These are phyloP conservation scores for Agrochola macilenta DNA, from an alignment of 2,888 invertebrate species.

Conservation along the genomic window DNA sequence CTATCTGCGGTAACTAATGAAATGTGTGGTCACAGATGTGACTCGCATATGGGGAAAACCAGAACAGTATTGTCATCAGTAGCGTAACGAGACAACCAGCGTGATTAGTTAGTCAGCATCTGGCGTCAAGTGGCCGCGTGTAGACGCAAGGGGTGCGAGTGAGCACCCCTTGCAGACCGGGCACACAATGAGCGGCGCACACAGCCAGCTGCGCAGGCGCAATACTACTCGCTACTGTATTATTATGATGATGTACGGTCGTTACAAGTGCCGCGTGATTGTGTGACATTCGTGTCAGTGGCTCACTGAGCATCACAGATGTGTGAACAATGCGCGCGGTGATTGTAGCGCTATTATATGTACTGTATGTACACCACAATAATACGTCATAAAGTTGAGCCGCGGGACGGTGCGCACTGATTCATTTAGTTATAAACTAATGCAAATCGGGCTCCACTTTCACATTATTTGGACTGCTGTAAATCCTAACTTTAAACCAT, in stretches of 20 bases:
- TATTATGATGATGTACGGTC: constrained; percentile 15
- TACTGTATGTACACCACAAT: not conserved
- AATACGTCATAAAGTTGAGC: not conserved
- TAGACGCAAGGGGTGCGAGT: constrained; percentile 2
- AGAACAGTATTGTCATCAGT: not conserved
- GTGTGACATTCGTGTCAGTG: constrained; percentile 15
- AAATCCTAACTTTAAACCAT: constrained; percentile 1
- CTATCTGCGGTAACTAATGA: not conserved
- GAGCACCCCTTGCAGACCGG: constrained; percentile 14
- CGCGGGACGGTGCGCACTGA: not conserved
- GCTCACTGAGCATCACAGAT: constrained; percentile 30
- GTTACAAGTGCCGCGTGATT: constrained; percentile 16
- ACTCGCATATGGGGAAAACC: not conserved
- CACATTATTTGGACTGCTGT: constrained; percentile 19
- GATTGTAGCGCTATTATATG: not conserved
- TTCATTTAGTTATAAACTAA: constrained; percentile 19
- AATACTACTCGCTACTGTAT: constrained; percentile 29
- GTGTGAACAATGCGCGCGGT: constrained; percentile 37
- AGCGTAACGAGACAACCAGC: not conserved
- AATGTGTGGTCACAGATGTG: not conserved
- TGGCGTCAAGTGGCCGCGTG: constrained; percentile 50
- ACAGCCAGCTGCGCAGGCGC: constrained; percentile 35
- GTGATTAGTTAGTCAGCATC: constrained; percentile 31
- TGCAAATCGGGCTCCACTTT: not conserved
- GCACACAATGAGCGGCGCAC: not conserved